Percentiles rank a stretch among this genome's conserved stretches.
These are phyloP conservation scores for Drosophila nasuta DNA, from an alignment of 1,140 invertebrate species.

Conservation along the genomic window DNA sequence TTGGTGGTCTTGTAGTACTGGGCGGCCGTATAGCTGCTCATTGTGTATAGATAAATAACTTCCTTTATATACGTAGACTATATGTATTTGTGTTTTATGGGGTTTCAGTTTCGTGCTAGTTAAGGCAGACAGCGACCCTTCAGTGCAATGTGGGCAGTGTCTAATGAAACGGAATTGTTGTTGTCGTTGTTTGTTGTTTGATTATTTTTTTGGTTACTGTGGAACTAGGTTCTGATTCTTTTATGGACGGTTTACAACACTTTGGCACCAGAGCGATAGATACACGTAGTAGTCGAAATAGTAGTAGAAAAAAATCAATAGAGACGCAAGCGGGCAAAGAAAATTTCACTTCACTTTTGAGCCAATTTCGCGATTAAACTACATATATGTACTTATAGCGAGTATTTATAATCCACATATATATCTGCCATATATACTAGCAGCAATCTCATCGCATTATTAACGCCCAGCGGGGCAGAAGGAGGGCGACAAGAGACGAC, in stretches of 20 bases:
- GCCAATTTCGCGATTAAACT: slow-evolving; percentile 57
- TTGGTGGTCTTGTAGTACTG: slow-evolving; percentile 82
- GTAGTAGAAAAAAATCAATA: slow-evolving; percentile 59
- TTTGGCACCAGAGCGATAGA: slow-evolving; percentile 65
- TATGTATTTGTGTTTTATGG: slow-evolving; percentile 18
- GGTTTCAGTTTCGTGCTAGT: slow-evolving; percentile 28
- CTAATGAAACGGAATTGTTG: slow-evolving; percentile 76
- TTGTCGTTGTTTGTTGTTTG: slow-evolving; percentile 37
- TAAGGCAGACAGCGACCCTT: slow-evolving; percentile 63
- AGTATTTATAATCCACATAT: slow-evolving; percentile 8
- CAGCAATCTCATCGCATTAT: slow-evolving; percentile 33
- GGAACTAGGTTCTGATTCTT: slow-evolving; percentile 54
- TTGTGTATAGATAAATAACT: slow-evolving; percentile 38
- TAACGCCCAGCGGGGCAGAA: slow-evolving; percentile 33
- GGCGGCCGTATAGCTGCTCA: slow-evolving; percentile 79
- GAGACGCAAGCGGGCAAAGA: slow-evolving; percentile 21
- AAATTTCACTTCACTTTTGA: slow-evolving; percentile 52
- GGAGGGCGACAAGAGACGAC: slow-evolving; percentile 12
- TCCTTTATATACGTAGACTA: slow-evolving; percentile 14
- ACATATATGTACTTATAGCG: slow-evolving; percentile 13
- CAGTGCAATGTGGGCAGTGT: slow-evolving; percentile 42
- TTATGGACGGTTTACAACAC: slow-evolving; percentile 74
- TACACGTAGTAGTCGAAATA: slow-evolving; percentile 12
- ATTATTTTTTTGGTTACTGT: slow-evolving; percentile 38
- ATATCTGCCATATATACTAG: not conserved